phyloP scores from a whole-genome alignment of 2,888 invertebrate genomes.

The Carabus problematicus region DNA sequence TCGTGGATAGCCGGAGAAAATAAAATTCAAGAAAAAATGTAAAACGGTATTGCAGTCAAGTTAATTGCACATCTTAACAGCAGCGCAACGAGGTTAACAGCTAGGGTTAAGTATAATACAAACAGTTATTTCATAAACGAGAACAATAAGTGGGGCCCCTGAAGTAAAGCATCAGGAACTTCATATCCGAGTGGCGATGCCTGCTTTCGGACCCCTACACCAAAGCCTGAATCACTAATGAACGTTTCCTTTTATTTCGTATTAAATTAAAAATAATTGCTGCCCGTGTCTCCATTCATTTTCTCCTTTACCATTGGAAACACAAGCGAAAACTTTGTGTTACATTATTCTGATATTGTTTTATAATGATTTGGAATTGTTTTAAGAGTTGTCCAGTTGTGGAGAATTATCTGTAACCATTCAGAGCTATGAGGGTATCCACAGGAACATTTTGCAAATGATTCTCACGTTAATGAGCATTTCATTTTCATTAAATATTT shows the following conservation, averaged over 20 bases:
- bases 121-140: not conserved
- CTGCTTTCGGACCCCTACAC: not conserved
- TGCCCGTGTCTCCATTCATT: not conserved
- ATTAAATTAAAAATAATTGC: slow-evolving; percentile 34
- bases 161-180: not conserved
- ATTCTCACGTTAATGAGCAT: too few species aligned
- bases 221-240: slow-evolving; percentile 22
- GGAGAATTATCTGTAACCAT: too few species aligned
- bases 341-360: too few species aligned
- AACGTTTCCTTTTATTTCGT: slow-evolving; percentile 26
- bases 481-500: too few species aligned
- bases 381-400: too few species aligned
- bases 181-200: not conserved
- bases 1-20: slow-evolving; percentile 1
- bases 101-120: slow-evolving; percentile 10
- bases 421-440: too few species aligned
- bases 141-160: slow-evolving; percentile 1
- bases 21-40: slow-evolving; percentile 30
- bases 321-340: too few species aligned
- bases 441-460: too few species aligned
- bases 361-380: too few species aligned
- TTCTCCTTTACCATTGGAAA: too few species aligned
- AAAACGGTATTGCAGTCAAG: slow-evolving; percentile 26
- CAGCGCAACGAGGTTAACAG: slow-evolving; percentile 9
- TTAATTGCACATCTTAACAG: slow-evolving; percentile 31